These are phyloP conservation scores for Rostratula benghalensis DNA, from an alignment of 2,113 vertebrate species.

Conservation along the genomic window DNA sequence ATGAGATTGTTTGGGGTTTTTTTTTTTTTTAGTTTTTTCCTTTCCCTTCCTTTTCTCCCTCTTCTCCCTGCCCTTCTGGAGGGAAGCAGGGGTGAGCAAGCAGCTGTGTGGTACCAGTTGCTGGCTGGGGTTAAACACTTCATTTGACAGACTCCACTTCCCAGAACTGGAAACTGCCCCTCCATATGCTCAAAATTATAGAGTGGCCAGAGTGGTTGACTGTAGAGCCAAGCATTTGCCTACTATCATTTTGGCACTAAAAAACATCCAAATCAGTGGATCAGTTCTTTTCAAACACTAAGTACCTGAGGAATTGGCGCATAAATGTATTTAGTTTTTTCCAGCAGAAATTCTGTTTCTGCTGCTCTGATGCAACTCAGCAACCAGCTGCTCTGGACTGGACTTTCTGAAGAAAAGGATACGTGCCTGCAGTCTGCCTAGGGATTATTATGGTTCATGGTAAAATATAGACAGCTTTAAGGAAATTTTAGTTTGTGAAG, in stretches of 20 bases:
- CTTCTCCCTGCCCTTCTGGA: neutral
- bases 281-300: neutral
- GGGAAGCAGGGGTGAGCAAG: neutral
- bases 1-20: neutral
- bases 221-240: neutral
- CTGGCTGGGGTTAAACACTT: neutral
- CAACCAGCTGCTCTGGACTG: neutral
- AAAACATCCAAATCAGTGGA: neutral
- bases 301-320: neutral
- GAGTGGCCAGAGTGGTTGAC: neutral
- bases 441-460: neutral
- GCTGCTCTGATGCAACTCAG: neutral
- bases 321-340: neutral
- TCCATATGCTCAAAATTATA: neutral
- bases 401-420: neutral
- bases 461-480: neutral
- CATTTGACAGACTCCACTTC: accelerated
- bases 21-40: neutral
- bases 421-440: accelerated
- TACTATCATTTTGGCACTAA: neutral
- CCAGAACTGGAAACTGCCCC: neutral
- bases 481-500: neutral
- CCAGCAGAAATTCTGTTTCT: neutral
- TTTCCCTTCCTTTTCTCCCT: neutral
- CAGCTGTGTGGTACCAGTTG: neutral